Conservation (phyloP, 2,113 vertebrate genomes). For the Podilymbus podiceps region DNA sequence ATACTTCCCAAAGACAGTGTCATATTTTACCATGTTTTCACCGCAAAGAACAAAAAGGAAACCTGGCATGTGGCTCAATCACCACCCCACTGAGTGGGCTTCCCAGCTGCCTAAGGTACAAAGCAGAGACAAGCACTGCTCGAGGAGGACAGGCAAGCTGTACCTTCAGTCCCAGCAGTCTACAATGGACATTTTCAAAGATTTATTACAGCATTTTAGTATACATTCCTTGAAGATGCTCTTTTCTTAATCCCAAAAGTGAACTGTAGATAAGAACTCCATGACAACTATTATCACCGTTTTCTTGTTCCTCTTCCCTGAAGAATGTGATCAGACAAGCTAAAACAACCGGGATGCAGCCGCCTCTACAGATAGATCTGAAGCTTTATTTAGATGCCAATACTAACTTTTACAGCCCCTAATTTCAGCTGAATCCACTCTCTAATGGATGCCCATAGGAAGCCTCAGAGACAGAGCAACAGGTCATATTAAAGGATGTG, state of each 20-base stretch:
- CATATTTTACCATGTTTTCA: neutral
- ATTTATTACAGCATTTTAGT: neutral
- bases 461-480: neutral
- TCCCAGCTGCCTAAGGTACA: neutral
- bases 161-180: neutral
- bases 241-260: neutral
- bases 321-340: neutral
- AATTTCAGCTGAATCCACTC: neutral
- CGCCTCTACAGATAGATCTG: fast-evolving
- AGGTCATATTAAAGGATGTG: neutral
- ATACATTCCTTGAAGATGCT: neutral
- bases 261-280: neutral
- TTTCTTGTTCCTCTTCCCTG: neutral
- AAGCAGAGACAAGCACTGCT: neutral
- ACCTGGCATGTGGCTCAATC: neutral
- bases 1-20: neutral
- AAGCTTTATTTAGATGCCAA: neutral
- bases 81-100: neutral
- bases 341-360: neutral
- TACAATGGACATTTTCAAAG: neutral
- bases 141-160: neutral
- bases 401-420: neutral
- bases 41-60: neutral
- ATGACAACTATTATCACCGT: neutral
- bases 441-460: neutral